Evolutionary conservation across 1,140 invertebrate genomes (phyloP), one percentile per base, ranked within the genome.

Genomic region (Monomorium pharaonis): DNA sequence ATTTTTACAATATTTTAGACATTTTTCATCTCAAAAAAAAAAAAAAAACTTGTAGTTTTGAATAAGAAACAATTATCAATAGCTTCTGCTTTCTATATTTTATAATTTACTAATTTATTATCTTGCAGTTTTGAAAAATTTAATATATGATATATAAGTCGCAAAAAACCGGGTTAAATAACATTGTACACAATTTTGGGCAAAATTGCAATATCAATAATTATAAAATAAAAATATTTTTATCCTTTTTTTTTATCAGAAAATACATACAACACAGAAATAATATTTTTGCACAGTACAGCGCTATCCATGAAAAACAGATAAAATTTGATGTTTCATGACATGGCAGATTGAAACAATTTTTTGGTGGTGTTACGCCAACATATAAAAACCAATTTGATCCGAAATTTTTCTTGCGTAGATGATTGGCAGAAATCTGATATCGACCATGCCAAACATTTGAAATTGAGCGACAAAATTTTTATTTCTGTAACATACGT

Each of bases 281-380:
- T 27, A 49, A 69, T 24, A 80, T 37, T 51, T 21, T 33, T 37
- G 37, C 10, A 33, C 27, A 18, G 44, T 9, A 18, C 9, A 14
- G 16, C 5, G 24, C 33, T 7, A 21, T 6, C n/a, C 9, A 5
- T 49, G 18, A 58, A 60, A 75, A 42, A 62, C 30, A 58, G 44
- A 67, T 51, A 67, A 78, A 65, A 67, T 51, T 80, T 49, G 37
- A 80, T 49, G 44, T 62, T 69, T 80, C 37, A 47, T 77, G 24
- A 63, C 75, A 18, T 80, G 44, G 44, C 63, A 67, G 14, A 67
- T 69, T 80, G 49, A 67, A 77, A 65, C 44, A 24, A 80, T 80
- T 80, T 62, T 77, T 65, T 49, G 10, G n/a, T 44, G 21, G 63
- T 67, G 37, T 21, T 37, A 30, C 14, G 16, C 16, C 60, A 37